Evolutionary conservation across 2,797 vertebrate genomes (phyloP).

Genomic region (Falco concolor): DNA sequence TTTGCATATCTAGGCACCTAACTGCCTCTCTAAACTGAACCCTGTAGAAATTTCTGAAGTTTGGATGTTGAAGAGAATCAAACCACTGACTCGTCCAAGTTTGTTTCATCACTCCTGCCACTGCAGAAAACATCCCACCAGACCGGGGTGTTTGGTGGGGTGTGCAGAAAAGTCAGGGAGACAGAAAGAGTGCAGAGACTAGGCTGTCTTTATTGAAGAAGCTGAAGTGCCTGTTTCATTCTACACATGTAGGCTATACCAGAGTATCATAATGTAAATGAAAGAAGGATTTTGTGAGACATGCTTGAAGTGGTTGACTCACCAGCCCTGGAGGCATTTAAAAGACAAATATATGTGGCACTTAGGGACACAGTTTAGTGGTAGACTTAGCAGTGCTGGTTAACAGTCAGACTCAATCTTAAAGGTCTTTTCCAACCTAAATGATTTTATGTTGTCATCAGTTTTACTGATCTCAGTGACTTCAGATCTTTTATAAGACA

Average conservation of each 20-base stretch:
- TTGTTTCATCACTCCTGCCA: background rate
- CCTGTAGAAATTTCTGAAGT: background rate
- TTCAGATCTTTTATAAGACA: background rate
- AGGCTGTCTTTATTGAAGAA: background rate
- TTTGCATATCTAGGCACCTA: slow-evolving; percentile 5
- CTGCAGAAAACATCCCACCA: background rate
- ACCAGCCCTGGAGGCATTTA: no score
- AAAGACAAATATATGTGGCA: no score
- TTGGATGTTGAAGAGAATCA: background rate
- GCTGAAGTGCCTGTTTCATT: background rate
- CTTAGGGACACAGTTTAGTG: no score
- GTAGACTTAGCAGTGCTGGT: no score
- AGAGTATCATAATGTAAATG: background rate
- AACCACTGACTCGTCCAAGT: background rate
- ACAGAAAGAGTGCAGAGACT: background rate
- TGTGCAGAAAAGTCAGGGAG: background rate
- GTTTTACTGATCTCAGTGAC: background rate
- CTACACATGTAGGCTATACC: rapidly evolving
- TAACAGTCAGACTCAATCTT: no score
- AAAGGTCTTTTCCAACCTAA: no score
- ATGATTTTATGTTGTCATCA: background rate
- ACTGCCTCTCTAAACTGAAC: background rate
- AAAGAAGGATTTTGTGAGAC: background rate
- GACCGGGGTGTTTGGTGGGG: background rate
- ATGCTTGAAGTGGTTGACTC: background rate